Evolutionary conservation across 2,113 vertebrate species (phyloP), one percentile per base, ranked within the genome.

Genomic region (Notothenia coriiceps): DNA sequence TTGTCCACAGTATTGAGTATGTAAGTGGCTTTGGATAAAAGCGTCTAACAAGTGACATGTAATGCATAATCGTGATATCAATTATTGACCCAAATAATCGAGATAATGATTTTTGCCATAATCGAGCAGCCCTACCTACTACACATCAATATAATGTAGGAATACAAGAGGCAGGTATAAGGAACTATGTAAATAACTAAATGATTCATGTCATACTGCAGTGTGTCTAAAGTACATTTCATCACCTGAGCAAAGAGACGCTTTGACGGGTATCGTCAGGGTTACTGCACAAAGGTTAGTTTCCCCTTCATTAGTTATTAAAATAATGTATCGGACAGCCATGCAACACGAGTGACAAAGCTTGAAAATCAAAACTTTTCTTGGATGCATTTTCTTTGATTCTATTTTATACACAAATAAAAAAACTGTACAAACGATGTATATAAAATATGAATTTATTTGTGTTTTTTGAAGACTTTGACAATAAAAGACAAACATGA

Each of bases 401-500:
- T 65, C 6, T 18, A 6, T 74, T 89, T 86, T 71, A 35, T 83
- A 82, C 18, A 82, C 74, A 89, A 52, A 91, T 72, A 82, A 85
- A 79, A 62, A 2, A 22, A 46, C 2, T 61, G 18, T 71, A 66
- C 29, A 72, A 88, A 59, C 10, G 0, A 43, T 63, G 11, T 77
- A 64, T 49, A 89, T 66, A 86, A 86, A 86, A 82, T 74, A 76
- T 54, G 35, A 25, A 65, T 89, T 90, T 87, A 88, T 89, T 91
- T 0, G 10, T 50, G 40, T 29, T 81, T 71, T 59, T 60, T 49
- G 7, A 80, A 44, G 14, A 77, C 22, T 49, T 55, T 29, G 9
- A 77, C 15, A 65, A 46, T 22, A 64, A 55, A 57, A 20, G 9
- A 60, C 14, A 62, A 0, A 83, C 14, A 63, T 54, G 29, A 75